Evolutionary conservation across 2,797 vertebrate genomes (phyloP), one percentile per base, ranked within the genome.

Genomic region (Borostomias antarcticus): DNA sequence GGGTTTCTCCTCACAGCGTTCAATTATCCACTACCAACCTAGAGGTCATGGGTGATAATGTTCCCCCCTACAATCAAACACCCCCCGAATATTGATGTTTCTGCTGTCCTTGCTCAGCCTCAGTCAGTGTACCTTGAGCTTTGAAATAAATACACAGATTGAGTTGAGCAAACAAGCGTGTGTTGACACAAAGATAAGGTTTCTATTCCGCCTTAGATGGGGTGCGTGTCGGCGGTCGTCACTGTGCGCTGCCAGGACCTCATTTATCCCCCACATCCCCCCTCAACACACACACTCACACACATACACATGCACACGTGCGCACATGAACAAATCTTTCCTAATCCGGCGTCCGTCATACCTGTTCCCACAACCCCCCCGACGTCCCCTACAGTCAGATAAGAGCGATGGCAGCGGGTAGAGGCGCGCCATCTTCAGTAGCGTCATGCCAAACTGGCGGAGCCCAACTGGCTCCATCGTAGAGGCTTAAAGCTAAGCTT

Each of bases 401-500:
- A 53, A 45, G 10, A 68, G 66, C 77, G 51, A 64, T 64, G 72
- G 6, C n/a, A n/a, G n/a, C n/a, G n/a, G 53, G 78, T 48, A 72
- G 61, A 40, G 66, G 58, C 64, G 25, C 50, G 11, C 58, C 17
- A 0, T 45, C n/a, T 69, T 74, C 64, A 43, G 63, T n/a, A n/a
- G n/a, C n/a, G n/a, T 8, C 25, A 60, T 7, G 8, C 15, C 60
- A 26, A 50, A 37, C 40, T 5, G 26, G 28, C 28, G 58, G 66
- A 62, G 37, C 17, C 35, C 63, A 58, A 30, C 65, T 13, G 26
- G 59, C 51, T 70, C 45, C 0, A 0, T 40, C n/a, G 64, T 48
- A n/a, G 70, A 73, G 58, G 68, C 73, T 71, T 15, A 32, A 29
- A 68, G 67, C 59, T 76, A 74, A 82, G 78, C 76, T 77, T 50